Evolutionary conservation across 2,797 vertebrate genomes (phyloP), one percentile per base, ranked within the genome.

Genomic region (Setipinna tenuifilis): DNA sequence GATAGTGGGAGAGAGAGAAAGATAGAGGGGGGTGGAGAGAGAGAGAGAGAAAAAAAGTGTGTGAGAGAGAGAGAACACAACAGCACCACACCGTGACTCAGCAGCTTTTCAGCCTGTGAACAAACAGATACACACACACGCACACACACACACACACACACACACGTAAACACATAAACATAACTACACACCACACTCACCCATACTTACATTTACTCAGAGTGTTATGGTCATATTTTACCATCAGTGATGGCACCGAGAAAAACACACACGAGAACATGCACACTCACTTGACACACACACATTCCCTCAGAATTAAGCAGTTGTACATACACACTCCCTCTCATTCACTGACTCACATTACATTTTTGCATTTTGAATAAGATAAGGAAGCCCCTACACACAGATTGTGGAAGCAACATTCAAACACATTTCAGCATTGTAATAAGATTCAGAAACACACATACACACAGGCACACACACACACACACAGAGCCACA

Each of bases 251-350:
- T 41, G 5, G 35, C 35, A 41, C 35, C 2, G 2, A 41, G 5
- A 41, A 41, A 41, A 25, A 7, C 83, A 25, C 62, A 71, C 23
- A 28, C 16, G 50, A 21, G 23, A 6, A 23, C 46, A 48, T 1
- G 35, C n/a, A 81, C 82, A 83, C 17, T 17, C 21, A 81, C 46
- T 3, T 31, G 23, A 50, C 82, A 82, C 14, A 90, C 84, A 92
- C 91, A 92, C 92, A 41, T 41, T 41, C 35, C 2, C 35, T 41
- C 35, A 41, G 35, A 41, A 2, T 41, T 41, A 41, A 41, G 35
- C 35, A 41, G 35, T 41, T 91, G 68, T 88, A 87, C 23, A 82
- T 84, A 88, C 88, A 90, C 1, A 54, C 50, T 54, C 50, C 50
- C 14, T 54, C 50, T 12, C 50, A 10, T 54, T 12, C 1, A 54